Conservation (phyloP, 2,797 vertebrate genomes). For the Natrix natrix region DNA sequence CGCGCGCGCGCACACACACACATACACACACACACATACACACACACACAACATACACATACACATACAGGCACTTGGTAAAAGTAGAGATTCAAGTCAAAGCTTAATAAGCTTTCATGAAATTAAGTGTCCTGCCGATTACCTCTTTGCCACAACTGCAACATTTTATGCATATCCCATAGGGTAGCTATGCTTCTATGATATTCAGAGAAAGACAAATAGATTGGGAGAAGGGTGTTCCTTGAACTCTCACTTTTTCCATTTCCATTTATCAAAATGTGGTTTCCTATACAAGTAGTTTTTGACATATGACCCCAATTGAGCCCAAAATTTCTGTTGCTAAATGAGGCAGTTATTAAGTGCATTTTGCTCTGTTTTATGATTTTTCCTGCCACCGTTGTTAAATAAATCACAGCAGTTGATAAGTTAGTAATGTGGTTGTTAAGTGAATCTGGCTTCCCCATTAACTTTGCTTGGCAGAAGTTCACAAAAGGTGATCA, state of each 20-base stretch:
- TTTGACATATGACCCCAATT: background rate
- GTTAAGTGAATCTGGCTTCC: background rate
- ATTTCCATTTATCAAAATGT: constrained; percentile 20
- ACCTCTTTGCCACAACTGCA: background rate
- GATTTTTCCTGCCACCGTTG: background rate
- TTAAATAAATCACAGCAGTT: background rate
- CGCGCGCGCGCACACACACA: too few relatives aligned
- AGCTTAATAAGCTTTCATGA: background rate
- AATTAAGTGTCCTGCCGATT: background rate
- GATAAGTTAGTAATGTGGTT: background rate
- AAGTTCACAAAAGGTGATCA: background rate
- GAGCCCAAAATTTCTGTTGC: background rate
- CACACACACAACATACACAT: too few relatives aligned
- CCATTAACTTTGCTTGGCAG: background rate
- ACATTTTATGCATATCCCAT: background rate
- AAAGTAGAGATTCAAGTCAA: background rate
- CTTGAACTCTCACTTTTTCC: constrained; percentile 32
- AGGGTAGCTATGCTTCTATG: background rate
- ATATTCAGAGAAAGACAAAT: background rate
- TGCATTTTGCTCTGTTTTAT: background rate
- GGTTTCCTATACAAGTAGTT: constrained; percentile 31
- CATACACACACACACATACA: too few relatives aligned
- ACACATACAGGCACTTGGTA: background rate
- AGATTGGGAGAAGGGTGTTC: background rate
- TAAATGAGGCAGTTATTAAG: background rate